phyloP scores from a whole-genome alignment of 2,888 invertebrate genomes.

The Melitaea athalia region DNA sequence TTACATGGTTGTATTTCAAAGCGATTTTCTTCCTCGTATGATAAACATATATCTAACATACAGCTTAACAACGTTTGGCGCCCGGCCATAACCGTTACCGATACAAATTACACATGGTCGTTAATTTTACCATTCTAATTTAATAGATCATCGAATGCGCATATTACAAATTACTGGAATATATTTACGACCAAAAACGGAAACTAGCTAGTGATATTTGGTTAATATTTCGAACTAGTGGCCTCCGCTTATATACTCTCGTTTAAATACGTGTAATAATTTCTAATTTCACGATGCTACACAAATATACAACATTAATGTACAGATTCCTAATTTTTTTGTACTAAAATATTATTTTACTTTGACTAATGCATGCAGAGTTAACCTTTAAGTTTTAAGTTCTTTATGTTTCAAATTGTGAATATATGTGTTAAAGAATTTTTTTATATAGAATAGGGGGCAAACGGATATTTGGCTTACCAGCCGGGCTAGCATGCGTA shows the following conservation, averaged over 20 bases:
- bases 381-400: too few species aligned
- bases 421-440: too few species aligned
- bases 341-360: too few species aligned
- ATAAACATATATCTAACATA: slow-evolving; percentile 32
- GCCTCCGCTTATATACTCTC: not conserved
- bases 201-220: slow-evolving; percentile 13
- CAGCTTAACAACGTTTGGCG: slow-evolving; percentile 34
- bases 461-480: too few species aligned
- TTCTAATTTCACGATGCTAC: too few species aligned
- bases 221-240: slow-evolving; percentile 4
- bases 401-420: too few species aligned
- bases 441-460: too few species aligned
- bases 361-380: too few species aligned
- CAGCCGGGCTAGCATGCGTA: too few species aligned
- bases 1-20: slow-evolving; percentile 22
- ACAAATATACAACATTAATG: too few species aligned
- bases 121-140: slow-evolving; percentile 59
- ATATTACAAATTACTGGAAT: slow-evolving; percentile 19
- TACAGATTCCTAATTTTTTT: too few species aligned
- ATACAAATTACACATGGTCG: slow-evolving; percentile 51
- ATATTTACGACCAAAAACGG: slow-evolving; percentile 21
- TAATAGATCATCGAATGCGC: slow-evolving; percentile 35
- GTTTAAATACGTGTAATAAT: too few species aligned
- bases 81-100: slow-evolving; percentile 38
- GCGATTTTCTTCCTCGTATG: slow-evolving; percentile 29